Evolutionary conservation across 2,888 invertebrate genomes (phyloP), one percentile per base, ranked within the genome.

Genomic region (Meiosimyza decipiens): DNA sequence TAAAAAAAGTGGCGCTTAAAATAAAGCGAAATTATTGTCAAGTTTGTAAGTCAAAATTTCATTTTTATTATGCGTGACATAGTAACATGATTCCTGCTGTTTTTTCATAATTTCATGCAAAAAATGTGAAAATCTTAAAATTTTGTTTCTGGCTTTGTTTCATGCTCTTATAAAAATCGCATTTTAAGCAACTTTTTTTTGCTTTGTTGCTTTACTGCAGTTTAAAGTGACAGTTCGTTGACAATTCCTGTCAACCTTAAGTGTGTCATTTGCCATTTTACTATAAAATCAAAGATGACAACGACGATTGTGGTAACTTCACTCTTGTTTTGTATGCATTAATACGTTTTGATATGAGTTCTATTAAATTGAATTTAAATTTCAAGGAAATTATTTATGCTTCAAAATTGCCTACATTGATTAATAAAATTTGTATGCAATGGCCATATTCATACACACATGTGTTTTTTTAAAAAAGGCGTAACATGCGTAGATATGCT

Each of bases 211-310:
- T 18, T 55, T 57, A 11, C 15, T 28, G 18, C 22, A 57, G 51
- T 28, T 28, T 51, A 51, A 18, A 5, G 64, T 64, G 22, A 64
- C 64, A 47, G 47, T 28, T 64, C 50, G 18, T 49, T 64, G 28
- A 28, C 64, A 50, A 22, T 15, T 15, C 28, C 51, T 64, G 64
- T 64, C 64, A 64, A 64, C 52, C 64, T 18, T 33, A 13, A 51
- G 13, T 13, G 13, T n/a, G 50, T n/a, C 18, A 22, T 15, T 64
- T 7, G 16, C 12, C 11, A 15, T 12, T 22, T 50, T 22, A 28
- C 50, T 16, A 6, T 54, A 16, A 6, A 1, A 13, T 54, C 12
- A 54, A 9, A 54, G 54, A 11, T 15, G 15, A 22, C 28, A 28
- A 28, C 0, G 28, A 28, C 22, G 2, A 22, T 22, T 28, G 28